Conservation (phyloP, 2,113 vertebrate species). For the Phocoena sinus region DNA sequence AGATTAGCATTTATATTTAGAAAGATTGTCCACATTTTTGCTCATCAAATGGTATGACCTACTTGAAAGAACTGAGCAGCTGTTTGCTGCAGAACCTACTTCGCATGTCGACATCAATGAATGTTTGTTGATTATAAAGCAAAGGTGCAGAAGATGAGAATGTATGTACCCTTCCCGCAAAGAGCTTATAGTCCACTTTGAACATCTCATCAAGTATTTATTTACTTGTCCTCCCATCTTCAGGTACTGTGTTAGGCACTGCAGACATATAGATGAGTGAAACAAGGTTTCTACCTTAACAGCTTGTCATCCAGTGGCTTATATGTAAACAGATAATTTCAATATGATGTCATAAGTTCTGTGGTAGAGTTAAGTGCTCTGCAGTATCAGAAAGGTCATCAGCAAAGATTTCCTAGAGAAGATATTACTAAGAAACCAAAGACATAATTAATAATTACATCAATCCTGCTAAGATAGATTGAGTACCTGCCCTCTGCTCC, state of each 20-base stretch:
- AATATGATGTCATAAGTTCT: not conserved
- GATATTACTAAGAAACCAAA: conserved; percentile 14
- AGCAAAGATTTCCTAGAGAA: not conserved
- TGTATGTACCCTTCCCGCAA: not conserved
- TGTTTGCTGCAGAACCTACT: not conserved
- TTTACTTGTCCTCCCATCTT: not conserved
- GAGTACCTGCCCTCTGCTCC: not conserved
- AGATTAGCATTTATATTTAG: conserved; percentile 23
- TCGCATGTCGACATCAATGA: not conserved
- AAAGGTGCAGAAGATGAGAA: not conserved
- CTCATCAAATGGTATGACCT: not conserved
- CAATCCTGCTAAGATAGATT: not conserved
- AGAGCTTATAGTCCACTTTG: not conserved
- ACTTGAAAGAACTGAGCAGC: not conserved
- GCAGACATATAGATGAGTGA: not conserved
- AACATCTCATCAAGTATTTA: not conserved
- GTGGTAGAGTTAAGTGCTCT: not conserved
- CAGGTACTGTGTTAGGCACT: not conserved
- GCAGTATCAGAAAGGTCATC: conserved; percentile 20
- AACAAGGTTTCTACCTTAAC: not conserved
- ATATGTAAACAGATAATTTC: not conserved
- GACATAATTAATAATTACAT: not conserved
- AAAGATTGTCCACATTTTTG: conserved; percentile 27
- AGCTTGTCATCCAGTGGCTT: not conserved
- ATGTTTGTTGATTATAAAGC: not conserved